Evolutionary conservation across 2,113 vertebrate species (phyloP), one percentile per base, ranked within the genome.

Genomic region (Limanda limanda): DNA sequence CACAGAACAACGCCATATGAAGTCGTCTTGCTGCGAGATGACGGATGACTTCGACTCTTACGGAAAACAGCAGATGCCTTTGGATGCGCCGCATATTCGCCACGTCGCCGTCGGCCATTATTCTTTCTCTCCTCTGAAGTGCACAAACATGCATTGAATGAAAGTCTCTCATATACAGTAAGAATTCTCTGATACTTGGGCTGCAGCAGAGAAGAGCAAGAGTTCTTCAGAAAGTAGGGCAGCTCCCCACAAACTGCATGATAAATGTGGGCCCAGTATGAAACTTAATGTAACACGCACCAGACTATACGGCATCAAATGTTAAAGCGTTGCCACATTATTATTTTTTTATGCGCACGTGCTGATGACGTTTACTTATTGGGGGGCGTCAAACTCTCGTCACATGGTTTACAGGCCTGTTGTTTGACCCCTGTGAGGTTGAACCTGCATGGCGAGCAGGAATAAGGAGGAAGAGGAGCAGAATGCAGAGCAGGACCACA

Each of bases 1-100:
- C 82, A 67, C 74, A 37, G 35, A 68, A 79, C 84, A 83, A 70
- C 79, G 79, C 21, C 67, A 73, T 71, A 59, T 77, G 74, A 61
- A 76, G 88, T 76, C 64, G 4, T 74, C 68, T 2, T 9, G 9
- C 35, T 2, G 35, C 8, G 35, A 51, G 25, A 35, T 81, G 86
- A 88, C 57, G 66, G 75, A 86, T 42, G 72, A 79, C 69, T 85
- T 83, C 40, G 73, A 78, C 52, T 51, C 14, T 15, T 8, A 5
- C 18, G 9, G 61, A 66, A 77, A 77, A 15, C 3, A 48, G 45
- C 45, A 17, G 45, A 48, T 67, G 42, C 64, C 20, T 63, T 76
- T 14, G 47, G 67, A 74, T 64, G 60, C 54, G 24, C 1, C 14
- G 21, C 54, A 13, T 10, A 45, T 14, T 7, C 35, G 35, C 8